phyloP scores from a whole-genome alignment of 2,113 vertebrate species.

The Cricetomys ansorgei region DNA sequence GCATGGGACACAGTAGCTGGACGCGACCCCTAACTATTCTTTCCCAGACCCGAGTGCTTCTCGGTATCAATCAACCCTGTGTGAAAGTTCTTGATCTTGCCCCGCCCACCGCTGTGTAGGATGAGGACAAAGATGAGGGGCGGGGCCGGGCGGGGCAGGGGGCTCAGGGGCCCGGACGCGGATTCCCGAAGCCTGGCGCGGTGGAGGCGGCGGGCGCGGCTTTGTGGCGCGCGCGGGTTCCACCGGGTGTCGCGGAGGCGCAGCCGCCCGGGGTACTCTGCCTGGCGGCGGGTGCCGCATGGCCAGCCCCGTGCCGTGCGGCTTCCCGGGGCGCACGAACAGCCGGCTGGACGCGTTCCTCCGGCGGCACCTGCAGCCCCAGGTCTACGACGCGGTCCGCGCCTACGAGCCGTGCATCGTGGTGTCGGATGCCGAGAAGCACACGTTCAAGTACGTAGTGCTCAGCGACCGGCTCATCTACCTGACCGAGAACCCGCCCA shows the following conservation, averaged over 20 bases:
- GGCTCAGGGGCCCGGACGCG: not conserved
- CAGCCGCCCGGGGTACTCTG: fast-evolving
- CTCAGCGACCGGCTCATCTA: slow-evolving; percentile 88
- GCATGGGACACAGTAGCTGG: not conserved
- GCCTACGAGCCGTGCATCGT: slow-evolving; percentile 88
- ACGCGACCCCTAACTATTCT: no score
- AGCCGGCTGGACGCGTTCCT: slow-evolving; percentile 88
- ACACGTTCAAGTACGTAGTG: slow-evolving; percentile 88
- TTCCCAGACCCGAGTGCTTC: not conserved
- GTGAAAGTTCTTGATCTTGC: not conserved
- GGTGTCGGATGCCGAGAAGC: slow-evolving; percentile 83
- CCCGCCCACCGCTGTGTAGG: not conserved
- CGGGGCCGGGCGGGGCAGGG: not conserved
- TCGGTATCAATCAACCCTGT: not conserved
- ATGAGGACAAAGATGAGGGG: not conserved
- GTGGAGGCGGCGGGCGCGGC: not conserved
- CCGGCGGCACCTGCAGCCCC: slow-evolving; percentile 84
- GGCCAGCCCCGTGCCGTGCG: slow-evolving; percentile 73
- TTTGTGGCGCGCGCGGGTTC: slow-evolving; percentile 64
- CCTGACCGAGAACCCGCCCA: slow-evolving; percentile 87
- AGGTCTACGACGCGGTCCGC: slow-evolving; percentile 87
- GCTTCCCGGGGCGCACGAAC: slow-evolving; percentile 77
- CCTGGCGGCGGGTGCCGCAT: slow-evolving; percentile 58
- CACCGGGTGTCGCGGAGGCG: not conserved
- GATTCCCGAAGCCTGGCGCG: not conserved